Conservation (phyloP, 2,797 vertebrate genomes). For the Cyprinodon diabolis region DNA sequence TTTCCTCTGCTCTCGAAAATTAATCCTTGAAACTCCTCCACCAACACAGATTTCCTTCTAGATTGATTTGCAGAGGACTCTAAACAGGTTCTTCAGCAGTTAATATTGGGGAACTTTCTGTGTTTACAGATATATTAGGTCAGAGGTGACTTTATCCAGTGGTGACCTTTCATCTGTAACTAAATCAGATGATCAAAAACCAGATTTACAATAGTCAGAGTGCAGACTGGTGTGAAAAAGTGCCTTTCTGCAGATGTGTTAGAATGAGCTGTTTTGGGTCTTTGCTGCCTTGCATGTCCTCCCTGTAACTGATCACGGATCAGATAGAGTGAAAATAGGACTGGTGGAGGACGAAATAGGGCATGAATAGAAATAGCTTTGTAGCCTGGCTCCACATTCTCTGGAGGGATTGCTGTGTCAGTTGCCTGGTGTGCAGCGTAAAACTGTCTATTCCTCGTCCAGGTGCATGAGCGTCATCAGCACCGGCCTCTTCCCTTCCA, state of each 20-base stretch:
- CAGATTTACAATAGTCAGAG: slow-evolving; percentile 25
- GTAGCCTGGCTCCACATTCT: slow-evolving; percentile 48
- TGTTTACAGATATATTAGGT: slow-evolving; percentile 70
- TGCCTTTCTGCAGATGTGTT: slow-evolving; percentile 4
- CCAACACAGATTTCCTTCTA: background rate
- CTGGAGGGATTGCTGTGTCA: slow-evolving; percentile 55
- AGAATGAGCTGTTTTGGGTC: slow-evolving; percentile 21
- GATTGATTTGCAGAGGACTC: background rate
- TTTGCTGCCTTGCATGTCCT: slow-evolving; percentile 26
- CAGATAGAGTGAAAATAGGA: slow-evolving; percentile 62
- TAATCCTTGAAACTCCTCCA: background rate
- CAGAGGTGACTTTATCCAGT: slow-evolving; percentile 4
- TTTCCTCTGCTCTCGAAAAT: background rate
- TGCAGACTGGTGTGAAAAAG: slow-evolving; percentile 13
- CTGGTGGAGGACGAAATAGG: slow-evolving; percentile 70
- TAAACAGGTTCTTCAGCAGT: slow-evolving; percentile 46
- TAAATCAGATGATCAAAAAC: background rate
- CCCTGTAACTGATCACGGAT: slow-evolving; percentile 46
- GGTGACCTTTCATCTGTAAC: background rate
- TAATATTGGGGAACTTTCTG: slow-evolving; percentile 73
- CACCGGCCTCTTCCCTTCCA: slow-evolving; percentile 19
- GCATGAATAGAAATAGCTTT: slow-evolving; percentile 72
- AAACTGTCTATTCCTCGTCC: slow-evolving; percentile 5
- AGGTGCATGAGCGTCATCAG: slow-evolving; percentile 15
- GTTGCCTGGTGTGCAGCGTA: slow-evolving; percentile 39